Percentiles rank a stretch among this genome's conserved stretches.
phyloP scores from a whole-genome alignment of 2,888 invertebrate species.

The Rugalucina vietnamica region DNA sequence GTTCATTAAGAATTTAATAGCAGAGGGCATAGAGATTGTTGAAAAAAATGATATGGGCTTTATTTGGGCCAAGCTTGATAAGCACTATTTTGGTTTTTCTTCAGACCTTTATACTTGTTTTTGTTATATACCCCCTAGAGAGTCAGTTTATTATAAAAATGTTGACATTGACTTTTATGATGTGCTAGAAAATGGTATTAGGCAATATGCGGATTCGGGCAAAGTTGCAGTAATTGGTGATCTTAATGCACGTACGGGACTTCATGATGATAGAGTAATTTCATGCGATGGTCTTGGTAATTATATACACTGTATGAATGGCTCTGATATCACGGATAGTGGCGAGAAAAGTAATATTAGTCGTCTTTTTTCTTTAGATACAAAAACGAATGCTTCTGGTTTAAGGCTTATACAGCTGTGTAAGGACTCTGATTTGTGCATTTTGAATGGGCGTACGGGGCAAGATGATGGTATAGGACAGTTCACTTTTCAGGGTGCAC shows the following conservation, averaged over 20 bases:
- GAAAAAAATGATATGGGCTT: not conserved
- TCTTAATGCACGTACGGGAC: not conserved
- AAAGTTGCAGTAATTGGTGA: slow-evolving; percentile 13
- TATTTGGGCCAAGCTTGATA: slow-evolving; percentile 9
- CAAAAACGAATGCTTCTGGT: not conserved
- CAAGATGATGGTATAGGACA: not conserved
- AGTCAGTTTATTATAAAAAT: slow-evolving; percentile 15
- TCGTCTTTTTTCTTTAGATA: not conserved
- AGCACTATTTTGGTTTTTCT: not conserved
- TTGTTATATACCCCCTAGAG: slow-evolving; percentile 15
- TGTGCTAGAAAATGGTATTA: not conserved
- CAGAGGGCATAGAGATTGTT: not conserved
- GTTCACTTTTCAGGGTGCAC: not conserved
- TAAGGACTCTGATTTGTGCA: not conserved
- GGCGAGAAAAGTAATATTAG: too few relatives aligned
- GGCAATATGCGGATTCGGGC: not conserved
- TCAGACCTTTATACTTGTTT: slow-evolving; percentile 3
- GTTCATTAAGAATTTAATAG: not conserved
- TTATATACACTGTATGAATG: not conserved
- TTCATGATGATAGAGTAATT: not conserved
- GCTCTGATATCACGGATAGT: too few relatives aligned
- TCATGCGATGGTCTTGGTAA: not conserved
- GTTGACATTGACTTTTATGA: slow-evolving; percentile 1
- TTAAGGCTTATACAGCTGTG: slow-evolving; percentile 10
- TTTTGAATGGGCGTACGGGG: slow-evolving; percentile 17